phyloP scores from a whole-genome alignment of 2,797 vertebrate species.

The Gymnothorax javanicus region DNA sequence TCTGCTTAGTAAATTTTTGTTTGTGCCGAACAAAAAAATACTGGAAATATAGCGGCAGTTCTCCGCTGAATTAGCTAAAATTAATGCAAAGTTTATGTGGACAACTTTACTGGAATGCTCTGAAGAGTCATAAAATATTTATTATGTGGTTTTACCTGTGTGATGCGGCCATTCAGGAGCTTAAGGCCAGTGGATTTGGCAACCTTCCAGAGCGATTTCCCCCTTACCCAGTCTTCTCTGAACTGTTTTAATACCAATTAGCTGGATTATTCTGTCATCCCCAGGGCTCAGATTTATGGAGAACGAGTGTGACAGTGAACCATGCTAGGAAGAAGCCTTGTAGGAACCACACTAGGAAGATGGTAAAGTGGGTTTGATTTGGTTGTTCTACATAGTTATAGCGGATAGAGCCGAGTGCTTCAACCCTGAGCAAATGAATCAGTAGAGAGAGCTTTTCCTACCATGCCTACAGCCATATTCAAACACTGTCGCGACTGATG shows the following conservation, averaged over 20 bases:
- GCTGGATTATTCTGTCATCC: slow-evolving; percentile 34
- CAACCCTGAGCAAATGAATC: slow-evolving; percentile 35
- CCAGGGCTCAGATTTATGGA: slow-evolving; percentile 26
- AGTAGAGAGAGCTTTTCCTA: slow-evolving; percentile 41
- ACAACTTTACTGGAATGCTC: background rate
- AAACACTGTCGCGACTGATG: slow-evolving; percentile 59
- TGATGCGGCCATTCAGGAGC: slow-evolving; percentile 66
- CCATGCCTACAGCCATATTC: slow-evolving; percentile 52
- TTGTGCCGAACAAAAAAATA: background rate
- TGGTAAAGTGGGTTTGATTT: background rate
- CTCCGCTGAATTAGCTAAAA: slow-evolving; percentile 13
- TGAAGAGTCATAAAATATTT: slow-evolving; percentile 44
- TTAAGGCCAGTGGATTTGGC: slow-evolving; percentile 63
- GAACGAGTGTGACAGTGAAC: slow-evolving; percentile 41
- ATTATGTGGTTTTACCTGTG: slow-evolving; percentile 61
- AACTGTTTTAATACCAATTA: slow-evolving; percentile 60
- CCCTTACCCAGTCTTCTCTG: slow-evolving; percentile 57
- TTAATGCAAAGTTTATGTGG: background rate
- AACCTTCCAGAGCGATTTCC: slow-evolving; percentile 61
- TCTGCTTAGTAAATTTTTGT: slow-evolving; percentile 9
- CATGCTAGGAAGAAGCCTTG: slow-evolving; percentile 44
- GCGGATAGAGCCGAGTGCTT: slow-evolving; percentile 45
- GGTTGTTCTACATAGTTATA: slow-evolving; percentile 43
- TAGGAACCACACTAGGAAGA: slow-evolving; percentile 35
- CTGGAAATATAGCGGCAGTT: slow-evolving; percentile 58